phyloP scores from a whole-genome alignment of 2,113 vertebrate species.

The Copsychus sechellarum region DNA sequence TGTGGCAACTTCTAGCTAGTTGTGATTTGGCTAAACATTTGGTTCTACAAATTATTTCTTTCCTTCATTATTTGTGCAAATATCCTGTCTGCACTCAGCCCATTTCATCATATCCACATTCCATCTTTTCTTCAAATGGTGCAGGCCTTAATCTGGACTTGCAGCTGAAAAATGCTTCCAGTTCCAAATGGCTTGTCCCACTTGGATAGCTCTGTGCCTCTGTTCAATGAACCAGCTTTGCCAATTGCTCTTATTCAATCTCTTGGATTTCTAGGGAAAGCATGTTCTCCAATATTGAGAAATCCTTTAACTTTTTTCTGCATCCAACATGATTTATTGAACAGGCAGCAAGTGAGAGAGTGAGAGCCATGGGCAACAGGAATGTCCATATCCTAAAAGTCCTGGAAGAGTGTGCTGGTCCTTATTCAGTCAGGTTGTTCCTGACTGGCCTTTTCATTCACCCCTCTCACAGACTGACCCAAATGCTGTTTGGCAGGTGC shows the following conservation, averaged over 20 bases:
- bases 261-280: neutral
- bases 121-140: neutral
- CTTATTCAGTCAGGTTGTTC: neutral
- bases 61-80: neutral
- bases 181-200: neutral
- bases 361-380: neutral
- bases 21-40: neutral
- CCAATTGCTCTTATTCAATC: neutral
- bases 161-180: neutral
- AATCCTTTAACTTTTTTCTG: neutral
- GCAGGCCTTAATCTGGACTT: neutral
- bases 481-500: neutral
- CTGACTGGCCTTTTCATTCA: neutral
- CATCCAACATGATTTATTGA: neutral
- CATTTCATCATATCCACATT: neutral
- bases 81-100: neutral
- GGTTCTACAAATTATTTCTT: neutral
- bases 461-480: neutral
- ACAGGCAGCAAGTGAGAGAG: neutral
- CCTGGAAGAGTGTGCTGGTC: neutral
- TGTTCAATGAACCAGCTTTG: neutral
- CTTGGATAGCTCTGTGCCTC: neutral
- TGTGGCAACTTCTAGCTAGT: neutral
- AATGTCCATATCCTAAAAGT: neutral
- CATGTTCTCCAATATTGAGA: fast-evolving